Percentiles rank a stretch among this genome's conserved stretches.
phyloP scores from a whole-genome alignment of 2,888 invertebrate genomes.

The Erebia ligea region DNA sequence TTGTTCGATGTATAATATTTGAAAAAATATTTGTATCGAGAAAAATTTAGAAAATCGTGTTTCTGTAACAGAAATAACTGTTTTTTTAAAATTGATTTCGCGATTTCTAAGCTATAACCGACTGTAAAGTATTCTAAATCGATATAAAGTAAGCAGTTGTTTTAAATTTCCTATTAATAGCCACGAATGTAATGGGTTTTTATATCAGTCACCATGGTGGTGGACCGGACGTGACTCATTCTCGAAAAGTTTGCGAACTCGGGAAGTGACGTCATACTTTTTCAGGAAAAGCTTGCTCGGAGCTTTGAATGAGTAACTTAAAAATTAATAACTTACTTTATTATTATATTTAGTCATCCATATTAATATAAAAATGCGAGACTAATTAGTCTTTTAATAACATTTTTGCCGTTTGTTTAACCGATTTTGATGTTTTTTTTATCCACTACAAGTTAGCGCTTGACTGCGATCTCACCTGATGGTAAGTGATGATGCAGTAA shows the following conservation, averaged over 20 bases:
- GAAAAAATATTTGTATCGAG: no score
- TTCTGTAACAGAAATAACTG: no score
- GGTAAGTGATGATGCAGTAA: no score
- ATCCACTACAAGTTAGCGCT: no score
- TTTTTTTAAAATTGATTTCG: not conserved
- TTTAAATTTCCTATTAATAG: slow-evolving; percentile 22
- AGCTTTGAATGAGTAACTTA: slow-evolving; percentile 1
- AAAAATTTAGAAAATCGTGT: no score
- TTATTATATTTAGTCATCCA: not conserved
- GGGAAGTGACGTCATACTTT: slow-evolving; percentile 10
- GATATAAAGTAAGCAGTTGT: slow-evolving; percentile 27
- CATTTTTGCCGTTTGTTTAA: no score
- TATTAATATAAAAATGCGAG: no score
- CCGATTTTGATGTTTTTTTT: no score
- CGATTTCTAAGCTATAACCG: no score
- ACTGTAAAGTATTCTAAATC: not conserved
- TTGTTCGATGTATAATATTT: no score
- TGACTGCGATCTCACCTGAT: no score
- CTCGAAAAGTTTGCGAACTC: slow-evolving; percentile 6
- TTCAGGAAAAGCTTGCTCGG: slow-evolving; percentile 11
- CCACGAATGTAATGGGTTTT: slow-evolving; percentile 36
- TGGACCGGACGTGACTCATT: slow-evolving; percentile 36
- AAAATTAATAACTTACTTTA: not conserved
- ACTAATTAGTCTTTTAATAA: no score
- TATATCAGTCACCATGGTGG: slow-evolving; percentile 31